Conservation (phyloP, 2,113 vertebrate genomes). For the Eretmochelys imbricata region DNA sequence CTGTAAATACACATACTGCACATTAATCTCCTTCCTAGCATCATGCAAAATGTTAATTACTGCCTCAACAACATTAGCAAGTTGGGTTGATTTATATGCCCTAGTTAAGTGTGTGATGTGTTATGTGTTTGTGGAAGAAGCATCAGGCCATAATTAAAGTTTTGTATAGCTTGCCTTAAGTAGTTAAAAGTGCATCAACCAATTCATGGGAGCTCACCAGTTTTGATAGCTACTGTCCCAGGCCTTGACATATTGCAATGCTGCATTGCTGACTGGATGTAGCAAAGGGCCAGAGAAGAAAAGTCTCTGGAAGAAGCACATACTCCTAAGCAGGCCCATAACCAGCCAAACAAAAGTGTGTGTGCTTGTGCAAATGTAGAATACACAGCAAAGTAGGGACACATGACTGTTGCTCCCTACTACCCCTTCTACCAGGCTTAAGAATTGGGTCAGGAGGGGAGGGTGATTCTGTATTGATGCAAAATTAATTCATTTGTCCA, state of each 20-base stretch:
- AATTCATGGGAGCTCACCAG: accelerated
- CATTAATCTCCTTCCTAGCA: not conserved
- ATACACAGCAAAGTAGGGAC: not conserved
- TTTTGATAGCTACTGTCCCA: not conserved
- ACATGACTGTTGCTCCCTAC: accelerated
- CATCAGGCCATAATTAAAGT: not conserved
- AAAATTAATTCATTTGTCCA: not conserved
- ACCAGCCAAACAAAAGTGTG: accelerated
- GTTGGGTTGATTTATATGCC: not conserved
- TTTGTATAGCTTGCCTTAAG: not conserved
- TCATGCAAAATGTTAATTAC: not conserved
- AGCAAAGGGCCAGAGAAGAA: not conserved
- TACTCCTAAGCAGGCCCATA: not conserved
- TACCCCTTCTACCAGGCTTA: not conserved
- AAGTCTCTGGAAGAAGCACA: not conserved
- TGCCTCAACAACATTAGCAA: not conserved
- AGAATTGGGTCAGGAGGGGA: accelerated
- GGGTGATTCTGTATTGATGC: not conserved
- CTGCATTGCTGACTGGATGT: not conserved
- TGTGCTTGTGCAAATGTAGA: not conserved
- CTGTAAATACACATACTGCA: not conserved
- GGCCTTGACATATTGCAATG: not conserved
- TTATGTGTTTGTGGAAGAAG: not conserved
- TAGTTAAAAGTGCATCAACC: not conserved
- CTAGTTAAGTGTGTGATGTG: not conserved